Evolutionary conservation across 2,888 invertebrate genomes (phyloP), one percentile per base, ranked within the genome.

Genomic region (Agelastica alni): DNA sequence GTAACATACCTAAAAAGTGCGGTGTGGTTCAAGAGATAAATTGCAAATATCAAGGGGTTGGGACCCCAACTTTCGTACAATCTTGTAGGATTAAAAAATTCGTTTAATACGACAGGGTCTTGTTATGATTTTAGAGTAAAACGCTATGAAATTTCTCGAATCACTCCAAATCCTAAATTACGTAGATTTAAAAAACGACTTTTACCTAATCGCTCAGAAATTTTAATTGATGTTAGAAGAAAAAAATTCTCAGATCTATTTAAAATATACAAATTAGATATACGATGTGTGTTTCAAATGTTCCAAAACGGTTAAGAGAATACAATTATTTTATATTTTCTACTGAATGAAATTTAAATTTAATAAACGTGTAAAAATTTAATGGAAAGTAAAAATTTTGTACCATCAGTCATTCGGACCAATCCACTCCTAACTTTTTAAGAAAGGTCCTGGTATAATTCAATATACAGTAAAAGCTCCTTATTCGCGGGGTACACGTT

Each of bases 171-270:
- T 46, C 18, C 26, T 44, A 45, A 45, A 17, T 26, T 32, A n/a
- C 30, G 31, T 51, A 51, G 42, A 46, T 45, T 37, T 30, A 48
- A 16, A 37, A 39, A 28, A 30, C 52, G 58, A 54, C 44, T 53
- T 58, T 58, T 43, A 43, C 51, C n/a, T 34, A 55, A 54, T 67
- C 68, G 66, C 65, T 65, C 64, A 68, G 61, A 67, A 60, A 64
- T 67, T 70, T 70, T 67, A 68, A 69, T 71, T 67, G 68, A 62
- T 67, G 66, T 69, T 70, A 67, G 68, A 62, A 63, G 62, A n/a
- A n/a, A n/a, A n/a, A 62, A 59, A 44, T 62, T 63, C 61, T 64
- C 58, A 54, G 63, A 63, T 58, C 60, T 63, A 61, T 52, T 57
- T 41, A 54, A 60, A 39, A 49, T 13, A 31, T 56, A 55, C 51